These are phyloP conservation scores for Dipodomys stephensi DNA, from an alignment of 2,113 vertebrate species.

Conservation along the genomic window DNA sequence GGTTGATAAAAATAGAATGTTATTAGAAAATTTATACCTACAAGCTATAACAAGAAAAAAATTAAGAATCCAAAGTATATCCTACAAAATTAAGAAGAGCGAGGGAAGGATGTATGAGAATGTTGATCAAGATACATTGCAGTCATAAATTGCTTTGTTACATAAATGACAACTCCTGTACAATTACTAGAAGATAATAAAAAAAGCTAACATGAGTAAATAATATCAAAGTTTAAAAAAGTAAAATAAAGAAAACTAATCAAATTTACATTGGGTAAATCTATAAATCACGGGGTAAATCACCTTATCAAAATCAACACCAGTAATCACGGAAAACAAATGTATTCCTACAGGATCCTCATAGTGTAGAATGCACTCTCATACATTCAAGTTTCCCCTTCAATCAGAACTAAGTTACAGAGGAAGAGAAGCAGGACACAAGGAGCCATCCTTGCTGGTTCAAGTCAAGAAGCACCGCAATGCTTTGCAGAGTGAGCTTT, in stretches of 20 bases:
- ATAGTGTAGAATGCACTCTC: background rate
- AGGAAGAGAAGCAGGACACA: background rate
- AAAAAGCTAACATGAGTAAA: too few species aligned
- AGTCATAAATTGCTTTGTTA: too few species aligned
- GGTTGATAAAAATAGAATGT: background rate
- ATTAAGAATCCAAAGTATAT: too few species aligned
- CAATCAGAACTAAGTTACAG: background rate
- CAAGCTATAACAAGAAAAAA: background rate
- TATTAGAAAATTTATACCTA: background rate
- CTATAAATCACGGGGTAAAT: background rate
- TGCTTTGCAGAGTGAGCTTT: rapidly evolving
- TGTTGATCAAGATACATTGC: too few species aligned
- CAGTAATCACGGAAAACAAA: background rate
- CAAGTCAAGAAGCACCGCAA: background rate
- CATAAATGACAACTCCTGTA: too few species aligned
- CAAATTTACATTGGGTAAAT: background rate
- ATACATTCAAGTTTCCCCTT: background rate
- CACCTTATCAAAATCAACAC: background rate
- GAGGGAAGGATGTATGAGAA: too few species aligned
- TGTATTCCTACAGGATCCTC: background rate
- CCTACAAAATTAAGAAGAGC: background rate
- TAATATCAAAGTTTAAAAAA: too few species aligned
- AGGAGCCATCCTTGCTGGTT: background rate
- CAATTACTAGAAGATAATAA: too few species aligned
- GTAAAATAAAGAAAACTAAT: too few species aligned